Evolutionary conservation across 2,888 invertebrate genomes (phyloP), one percentile per base, ranked within the genome.

Genomic region (Arrhopalites spinosus): DNA sequence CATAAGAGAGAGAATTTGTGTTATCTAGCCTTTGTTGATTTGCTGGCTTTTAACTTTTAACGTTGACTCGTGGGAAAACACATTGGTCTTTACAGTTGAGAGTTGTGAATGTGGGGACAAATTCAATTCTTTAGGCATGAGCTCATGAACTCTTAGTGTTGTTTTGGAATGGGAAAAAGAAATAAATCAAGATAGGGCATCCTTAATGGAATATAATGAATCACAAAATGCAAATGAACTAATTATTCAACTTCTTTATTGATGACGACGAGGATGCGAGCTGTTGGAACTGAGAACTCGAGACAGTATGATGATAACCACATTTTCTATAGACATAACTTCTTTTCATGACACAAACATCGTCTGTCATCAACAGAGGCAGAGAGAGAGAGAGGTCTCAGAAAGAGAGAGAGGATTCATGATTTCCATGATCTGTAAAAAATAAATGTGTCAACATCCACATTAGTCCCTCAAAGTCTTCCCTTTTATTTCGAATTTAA

Each of bases 141-240:
- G 43, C 36, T 66, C 66, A 43, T 45, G 45, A 66, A 66, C 20
- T 66, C 17, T 17, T 13, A 30, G 5, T n/a, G 8, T 20, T 36
- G 36, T 36, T 3, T 25, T 25, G 59, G 66, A 30, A 20, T 27
- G 64, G 23, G 66, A 43, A 25, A 66, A 43, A 66, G 66, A 66
- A 66, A 66, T 67, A 45, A 45, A 67, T 59, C 50, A 73, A 59
- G 67, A 67, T 67, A 43, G 20, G n/a, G 5, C 20, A 36, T 66
- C 66, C 63, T n/a, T 69, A 61, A 69, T 69, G 59, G 69, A 74
- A 74, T 75, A 74, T 75, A 75, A 75, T 75, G 75, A 75, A 75
- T 75, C 72, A 71, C 66, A 29, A 66, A 53, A 71, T 71, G 66
- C 64, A 70, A 75, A 75, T 30, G 67, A 72, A 72, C 64, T 75